Evolutionary conservation across 2,797 vertebrate genomes (phyloP).

Genomic region (Lophius americanus): DNA sequence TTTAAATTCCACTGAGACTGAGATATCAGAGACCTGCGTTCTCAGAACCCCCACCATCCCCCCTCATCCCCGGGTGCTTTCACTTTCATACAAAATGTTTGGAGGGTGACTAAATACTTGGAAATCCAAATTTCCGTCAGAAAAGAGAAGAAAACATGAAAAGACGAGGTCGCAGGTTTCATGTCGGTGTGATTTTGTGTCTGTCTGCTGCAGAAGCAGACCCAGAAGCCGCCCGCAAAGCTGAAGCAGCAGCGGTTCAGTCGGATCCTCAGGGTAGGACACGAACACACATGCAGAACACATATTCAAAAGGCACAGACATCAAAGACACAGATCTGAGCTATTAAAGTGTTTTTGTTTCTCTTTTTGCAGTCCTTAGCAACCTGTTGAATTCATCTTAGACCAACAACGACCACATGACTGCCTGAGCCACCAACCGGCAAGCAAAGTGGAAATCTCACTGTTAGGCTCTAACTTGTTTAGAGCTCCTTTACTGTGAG

Average conservation of each 20-base stretch:
- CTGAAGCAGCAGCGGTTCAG: slow-evolving; percentile 68
- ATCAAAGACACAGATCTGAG: slow-evolving; percentile 6
- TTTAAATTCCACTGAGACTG: slow-evolving; percentile 5
- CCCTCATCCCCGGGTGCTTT: slow-evolving; percentile 9
- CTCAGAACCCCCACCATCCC: slow-evolving; percentile 12
- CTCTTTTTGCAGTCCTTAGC: slow-evolving; percentile 67
- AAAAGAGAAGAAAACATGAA: not conserved
- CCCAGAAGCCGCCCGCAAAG: slow-evolving; percentile 74
- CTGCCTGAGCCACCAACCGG: slow-evolving; percentile 61
- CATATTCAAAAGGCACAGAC: slow-evolving; percentile 4
- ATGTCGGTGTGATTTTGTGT: not conserved
- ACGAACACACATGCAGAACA: slow-evolving; percentile 5
- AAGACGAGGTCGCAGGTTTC: not conserved
- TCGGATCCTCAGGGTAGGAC: slow-evolving; percentile 79
- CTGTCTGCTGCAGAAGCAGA: slow-evolving; percentile 61
- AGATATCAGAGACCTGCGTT: slow-evolving; percentile 15
- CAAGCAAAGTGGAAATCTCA: slow-evolving; percentile 70
- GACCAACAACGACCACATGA: slow-evolving; percentile 53
- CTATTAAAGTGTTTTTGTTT: not conserved
- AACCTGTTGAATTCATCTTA: slow-evolving; percentile 74
- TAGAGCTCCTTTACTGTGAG: slow-evolving; percentile 74
- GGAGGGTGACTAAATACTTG: slow-evolving; percentile 7
- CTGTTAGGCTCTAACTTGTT: slow-evolving; percentile 59
- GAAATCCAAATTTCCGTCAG: slow-evolving; percentile 4
- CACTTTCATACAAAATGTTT: slow-evolving; percentile 17